These are phyloP conservation scores for Caenorhabditis sulstoni DNA, from an alignment of 2,888 invertebrate genomes.

Conservation along the genomic window DNA sequence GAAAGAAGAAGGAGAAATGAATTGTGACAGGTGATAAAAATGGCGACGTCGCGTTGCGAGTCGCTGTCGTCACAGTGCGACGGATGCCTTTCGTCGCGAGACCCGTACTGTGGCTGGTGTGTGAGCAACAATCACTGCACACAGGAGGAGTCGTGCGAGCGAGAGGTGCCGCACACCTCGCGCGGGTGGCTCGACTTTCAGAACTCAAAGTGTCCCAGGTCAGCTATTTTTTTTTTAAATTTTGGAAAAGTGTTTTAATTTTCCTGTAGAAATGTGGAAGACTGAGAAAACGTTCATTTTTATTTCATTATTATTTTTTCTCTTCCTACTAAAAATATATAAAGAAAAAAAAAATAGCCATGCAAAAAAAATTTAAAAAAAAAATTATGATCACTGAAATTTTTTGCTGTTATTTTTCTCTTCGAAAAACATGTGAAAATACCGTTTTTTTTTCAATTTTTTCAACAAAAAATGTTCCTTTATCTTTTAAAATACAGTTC, in stretches of 20 bases:
- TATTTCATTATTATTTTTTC: background rate
- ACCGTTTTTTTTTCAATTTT: no score
- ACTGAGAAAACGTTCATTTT: background rate
- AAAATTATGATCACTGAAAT: no score
- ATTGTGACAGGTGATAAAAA: slow-evolving; percentile 69
- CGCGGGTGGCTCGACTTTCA: slow-evolving; percentile 71
- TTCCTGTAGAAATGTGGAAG: no score
- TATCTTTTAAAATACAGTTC: no score
- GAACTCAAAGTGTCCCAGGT: slow-evolving; percentile 70
- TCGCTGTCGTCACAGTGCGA: slow-evolving; percentile 52
- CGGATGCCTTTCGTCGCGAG: slow-evolving; percentile 82
- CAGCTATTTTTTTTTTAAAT: slow-evolving; percentile 27
- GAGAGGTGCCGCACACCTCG: slow-evolving; percentile 63
- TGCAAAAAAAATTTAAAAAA: background rate
- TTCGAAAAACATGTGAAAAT: no score
- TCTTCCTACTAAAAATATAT: no score
- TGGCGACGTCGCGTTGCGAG: slow-evolving; percentile 71
- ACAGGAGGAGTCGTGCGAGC: slow-evolving; percentile 66
- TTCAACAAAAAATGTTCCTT: no score
- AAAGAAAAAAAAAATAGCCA: no score
- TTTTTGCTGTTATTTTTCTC: no score
- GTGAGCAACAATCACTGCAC: slow-evolving; percentile 65
- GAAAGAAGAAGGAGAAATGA: no score
- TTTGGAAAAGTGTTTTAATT: no score
- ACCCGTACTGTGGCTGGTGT: slow-evolving; percentile 95